Conservation (phyloP, 2,888 invertebrate species). For the Tetanocera ferruginea region DNA sequence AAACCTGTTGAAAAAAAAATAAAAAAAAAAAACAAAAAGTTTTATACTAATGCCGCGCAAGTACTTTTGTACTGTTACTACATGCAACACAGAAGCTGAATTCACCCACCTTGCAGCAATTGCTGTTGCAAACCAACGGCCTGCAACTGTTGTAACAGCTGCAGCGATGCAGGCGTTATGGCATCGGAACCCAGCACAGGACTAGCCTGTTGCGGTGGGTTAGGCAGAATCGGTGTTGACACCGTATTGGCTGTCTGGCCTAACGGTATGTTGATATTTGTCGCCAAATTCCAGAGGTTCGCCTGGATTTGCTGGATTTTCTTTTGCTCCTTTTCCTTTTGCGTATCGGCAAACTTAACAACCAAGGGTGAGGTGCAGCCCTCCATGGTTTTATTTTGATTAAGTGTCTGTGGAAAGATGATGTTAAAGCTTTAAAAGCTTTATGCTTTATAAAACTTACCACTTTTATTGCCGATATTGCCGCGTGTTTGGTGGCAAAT, state of each 20-base stretch:
- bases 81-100: background rate
- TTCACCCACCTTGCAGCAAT: conserved; percentile 72
- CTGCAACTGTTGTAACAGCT: conserved; percentile 77
- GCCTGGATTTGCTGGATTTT: conserved; percentile 94
- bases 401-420: conserved; percentile 76
- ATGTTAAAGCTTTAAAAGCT: background rate
- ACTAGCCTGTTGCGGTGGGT: conserved; percentile 69
- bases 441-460: conserved; percentile 42
- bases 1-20: conserved; percentile 54
- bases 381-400: conserved; percentile 99
- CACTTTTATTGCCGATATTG: conserved; percentile 96
- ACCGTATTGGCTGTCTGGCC: conserved; percentile 71
- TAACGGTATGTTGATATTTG: conserved; percentile 71
- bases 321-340: conserved; percentile 98
- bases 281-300: conserved; percentile 88
- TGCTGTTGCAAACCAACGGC: conserved; percentile 77
- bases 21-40: conserved; percentile 6
- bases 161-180: conserved; percentile 76
- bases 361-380: conserved; percentile 98
- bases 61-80: background rate
- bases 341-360: conserved; percentile 99
- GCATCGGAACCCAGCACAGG: conserved; percentile 70
- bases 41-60: conserved; percentile 21
- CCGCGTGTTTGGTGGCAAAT: conserved; percentile 96
- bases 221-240: conserved; percentile 71